Percentiles rank a stretch among this genome's conserved stretches.
phyloP scores from a whole-genome alignment of 2,888 invertebrate species.

The Blastobasis adustella region DNA sequence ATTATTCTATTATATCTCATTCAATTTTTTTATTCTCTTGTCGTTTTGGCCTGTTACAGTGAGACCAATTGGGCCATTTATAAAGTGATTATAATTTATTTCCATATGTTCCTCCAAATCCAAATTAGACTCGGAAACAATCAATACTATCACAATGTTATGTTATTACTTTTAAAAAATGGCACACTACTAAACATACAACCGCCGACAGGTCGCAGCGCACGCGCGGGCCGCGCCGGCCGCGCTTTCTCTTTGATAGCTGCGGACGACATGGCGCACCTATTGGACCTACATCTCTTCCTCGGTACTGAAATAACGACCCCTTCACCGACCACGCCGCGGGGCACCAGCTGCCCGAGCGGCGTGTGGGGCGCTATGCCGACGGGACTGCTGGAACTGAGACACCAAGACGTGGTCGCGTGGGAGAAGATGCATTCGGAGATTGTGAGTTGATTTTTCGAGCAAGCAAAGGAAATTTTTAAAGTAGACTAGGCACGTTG shows the following conservation, averaged over 20 bases:
- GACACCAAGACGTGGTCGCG: conserved; percentile 82
- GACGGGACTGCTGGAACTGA: conserved; percentile 86
- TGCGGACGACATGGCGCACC: conserved; percentile 92
- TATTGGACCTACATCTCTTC: conserved; percentile 96
- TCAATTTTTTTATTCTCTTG: too few relatives aligned
- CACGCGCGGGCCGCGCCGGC: conserved; percentile 94
- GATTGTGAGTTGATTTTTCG: conserved; percentile 74
- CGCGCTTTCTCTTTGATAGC: conserved; percentile 93
- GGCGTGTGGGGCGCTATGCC: conserved; percentile 88
- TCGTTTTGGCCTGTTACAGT: too few relatives aligned
- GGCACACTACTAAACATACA: too few relatives aligned
- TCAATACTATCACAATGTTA: too few relatives aligned
- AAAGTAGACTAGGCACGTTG: too few relatives aligned
- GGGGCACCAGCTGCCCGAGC: conserved; percentile 58
- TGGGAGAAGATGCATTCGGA: conserved; percentile 85
- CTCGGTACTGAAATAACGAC: conserved; percentile 81
- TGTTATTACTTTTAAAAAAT: too few relatives aligned
- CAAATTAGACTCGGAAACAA: too few relatives aligned
- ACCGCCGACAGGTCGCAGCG: conserved; percentile 84
- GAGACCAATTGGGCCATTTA: too few relatives aligned
- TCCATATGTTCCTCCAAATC: too few relatives aligned
- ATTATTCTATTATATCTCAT: too few relatives aligned
- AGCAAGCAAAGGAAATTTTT: too few relatives aligned
- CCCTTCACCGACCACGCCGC: conserved; percentile 34
- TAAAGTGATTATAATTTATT: too few relatives aligned